These are phyloP conservation scores for Pardalotus punctatus DNA, from an alignment of 2,113 vertebrate genomes.

Conservation along the genomic window DNA sequence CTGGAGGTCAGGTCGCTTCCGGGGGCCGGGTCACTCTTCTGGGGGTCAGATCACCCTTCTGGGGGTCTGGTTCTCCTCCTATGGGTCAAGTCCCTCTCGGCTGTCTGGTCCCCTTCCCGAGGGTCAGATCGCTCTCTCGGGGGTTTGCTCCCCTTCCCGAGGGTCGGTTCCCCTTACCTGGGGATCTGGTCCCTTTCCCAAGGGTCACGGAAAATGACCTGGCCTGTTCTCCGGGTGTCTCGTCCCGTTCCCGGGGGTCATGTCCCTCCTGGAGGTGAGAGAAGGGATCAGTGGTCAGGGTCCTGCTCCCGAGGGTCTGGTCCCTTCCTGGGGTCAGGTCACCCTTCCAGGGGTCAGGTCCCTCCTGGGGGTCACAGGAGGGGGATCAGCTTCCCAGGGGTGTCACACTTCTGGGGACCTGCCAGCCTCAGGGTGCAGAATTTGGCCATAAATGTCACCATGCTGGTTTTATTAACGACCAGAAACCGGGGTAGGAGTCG, in stretches of 20 bases:
- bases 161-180: not conserved
- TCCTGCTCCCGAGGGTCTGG: not conserved
- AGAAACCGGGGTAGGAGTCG: not conserved
- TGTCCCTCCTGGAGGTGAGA: not conserved
- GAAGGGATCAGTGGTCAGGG: not conserved
- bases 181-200: too few species aligned
- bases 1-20: not conserved
- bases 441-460: not conserved
- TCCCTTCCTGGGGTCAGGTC: not conserved
- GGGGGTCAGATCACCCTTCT: not conserved
- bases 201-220: too few species aligned
- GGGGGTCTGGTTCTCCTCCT: accelerated
- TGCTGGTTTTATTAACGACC: not conserved
- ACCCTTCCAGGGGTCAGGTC: not conserved
- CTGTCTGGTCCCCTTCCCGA: not conserved
- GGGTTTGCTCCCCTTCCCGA: not conserved
- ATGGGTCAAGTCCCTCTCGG: accelerated
- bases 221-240: not conserved
- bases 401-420: not conserved
- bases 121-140: not conserved
- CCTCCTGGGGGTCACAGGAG: not conserved
- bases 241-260: not conserved
- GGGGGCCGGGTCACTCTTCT: not conserved
- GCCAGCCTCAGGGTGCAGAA: not conserved
- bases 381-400: too few species aligned